These are phyloP conservation scores for Baryphthengus martii DNA, from an alignment of 2,113 vertebrate genomes.

Conservation along the genomic window DNA sequence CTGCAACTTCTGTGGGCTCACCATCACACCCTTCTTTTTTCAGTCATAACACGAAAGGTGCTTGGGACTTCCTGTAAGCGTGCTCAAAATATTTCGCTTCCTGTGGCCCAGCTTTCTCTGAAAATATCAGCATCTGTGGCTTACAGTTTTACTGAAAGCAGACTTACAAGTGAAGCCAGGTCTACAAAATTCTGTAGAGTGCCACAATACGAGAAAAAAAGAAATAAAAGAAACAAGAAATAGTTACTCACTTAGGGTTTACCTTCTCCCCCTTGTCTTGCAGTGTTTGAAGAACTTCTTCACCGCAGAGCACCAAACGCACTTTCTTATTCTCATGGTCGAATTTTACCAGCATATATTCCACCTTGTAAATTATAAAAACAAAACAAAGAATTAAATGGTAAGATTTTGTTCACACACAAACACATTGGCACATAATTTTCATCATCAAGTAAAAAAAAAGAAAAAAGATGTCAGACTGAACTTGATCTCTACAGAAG, in stretches of 20 bases:
- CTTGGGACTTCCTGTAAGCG: neutral
- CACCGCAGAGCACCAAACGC: conserved; percentile 80
- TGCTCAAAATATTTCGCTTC: neutral
- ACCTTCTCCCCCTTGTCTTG: conserved; percentile 92
- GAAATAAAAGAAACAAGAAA: neutral
- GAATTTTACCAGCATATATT: conserved; percentile 94
- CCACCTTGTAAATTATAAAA: conserved; percentile 79
- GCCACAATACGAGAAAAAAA: neutral
- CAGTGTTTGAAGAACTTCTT: conserved; percentile 86
- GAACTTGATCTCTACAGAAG: neutral
- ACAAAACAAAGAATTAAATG: neutral
- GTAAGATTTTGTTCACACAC: neutral
- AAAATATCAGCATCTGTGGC: neutral
- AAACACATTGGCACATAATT: neutral
- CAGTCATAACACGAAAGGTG: neutral
- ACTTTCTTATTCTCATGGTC: conserved; percentile 90
- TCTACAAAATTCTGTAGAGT: neutral
- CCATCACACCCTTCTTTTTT: neutral
- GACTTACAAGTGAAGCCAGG: neutral
- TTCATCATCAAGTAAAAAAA: neutral
- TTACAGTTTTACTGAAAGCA: neutral
- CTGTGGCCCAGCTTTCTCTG: neutral
- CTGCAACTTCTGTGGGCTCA: neutral
- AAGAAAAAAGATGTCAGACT: neutral
- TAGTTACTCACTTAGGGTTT: conserved; percentile 91